A percentile compares a stretch with the other conserved stretches of the same genome.
These are phyloP conservation scores for Falco punctatus DNA, from an alignment of 2,113 vertebrate species.

Conservation along the genomic window DNA sequence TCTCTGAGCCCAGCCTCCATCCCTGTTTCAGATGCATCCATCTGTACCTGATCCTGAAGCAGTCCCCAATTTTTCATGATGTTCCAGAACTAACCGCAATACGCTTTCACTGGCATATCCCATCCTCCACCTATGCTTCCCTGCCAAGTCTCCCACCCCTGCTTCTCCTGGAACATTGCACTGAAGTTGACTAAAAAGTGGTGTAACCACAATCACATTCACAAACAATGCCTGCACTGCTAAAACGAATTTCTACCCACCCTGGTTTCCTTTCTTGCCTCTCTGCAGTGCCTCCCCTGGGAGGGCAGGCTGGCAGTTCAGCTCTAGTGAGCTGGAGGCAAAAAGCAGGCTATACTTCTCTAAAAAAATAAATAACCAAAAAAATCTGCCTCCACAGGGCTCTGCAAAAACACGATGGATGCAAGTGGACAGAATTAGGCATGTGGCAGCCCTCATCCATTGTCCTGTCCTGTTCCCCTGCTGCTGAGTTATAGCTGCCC, in stretches of 20 bases:
- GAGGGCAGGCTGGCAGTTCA: not conserved
- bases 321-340: not conserved
- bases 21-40: not conserved
- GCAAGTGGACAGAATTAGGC: rapidly evolving
- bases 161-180: not conserved
- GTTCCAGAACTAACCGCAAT: not conserved
- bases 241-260: not conserved
- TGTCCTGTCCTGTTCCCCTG: not conserved
- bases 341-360: not conserved
- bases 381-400: not conserved
- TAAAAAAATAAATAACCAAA: not conserved
- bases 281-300: not conserved
- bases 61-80: not conserved
- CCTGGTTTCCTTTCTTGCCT: not conserved
- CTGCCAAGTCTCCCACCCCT: not conserved
- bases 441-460: not conserved
- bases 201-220: rapidly evolving
- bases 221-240: no score
- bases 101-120: not conserved
- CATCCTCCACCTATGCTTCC: rapidly evolving
- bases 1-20: not conserved
- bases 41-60: not conserved
- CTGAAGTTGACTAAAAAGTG: not conserved
- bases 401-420: not conserved
- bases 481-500: not conserved